phyloP scores from a whole-genome alignment of 2,113 vertebrate species.

The Ameiurus melas region DNA sequence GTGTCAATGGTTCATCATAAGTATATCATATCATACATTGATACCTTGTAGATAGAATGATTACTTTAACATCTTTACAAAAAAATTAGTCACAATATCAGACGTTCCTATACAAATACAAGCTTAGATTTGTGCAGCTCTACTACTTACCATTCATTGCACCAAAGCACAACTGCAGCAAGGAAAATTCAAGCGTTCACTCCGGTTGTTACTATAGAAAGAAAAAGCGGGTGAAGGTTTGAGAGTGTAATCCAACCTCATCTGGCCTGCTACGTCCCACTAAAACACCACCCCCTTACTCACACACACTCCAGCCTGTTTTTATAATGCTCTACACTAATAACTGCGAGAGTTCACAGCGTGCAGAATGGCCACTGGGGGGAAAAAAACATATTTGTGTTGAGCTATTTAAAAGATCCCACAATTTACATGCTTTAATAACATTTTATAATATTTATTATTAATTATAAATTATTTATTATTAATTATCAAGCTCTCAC shows the following conservation, averaged over 20 bases:
- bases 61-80: too few relatives aligned
- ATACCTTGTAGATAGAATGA: background rate
- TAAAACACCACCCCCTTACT: background rate
- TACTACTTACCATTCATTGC: constrained; percentile 30
- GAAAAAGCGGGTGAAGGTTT: background rate
- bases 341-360: background rate
- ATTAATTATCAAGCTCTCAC: background rate
- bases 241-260: constrained; percentile 15
- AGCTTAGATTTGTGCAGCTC: background rate
- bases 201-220: constrained; percentile 11
- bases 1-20: background rate
- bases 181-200: background rate
- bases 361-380: background rate
- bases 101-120: background rate
- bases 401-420: background rate
- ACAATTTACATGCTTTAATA: background rate
- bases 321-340: background rate
- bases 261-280: constrained; percentile 17
- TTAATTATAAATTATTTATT: too few relatives aligned
- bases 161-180: background rate
- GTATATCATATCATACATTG: background rate
- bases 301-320: background rate
- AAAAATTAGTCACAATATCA: background rate
- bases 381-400: background rate
- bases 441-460: background rate